phyloP scores from a whole-genome alignment of 2,113 vertebrate genomes.

The Pao palembangensis region DNA sequence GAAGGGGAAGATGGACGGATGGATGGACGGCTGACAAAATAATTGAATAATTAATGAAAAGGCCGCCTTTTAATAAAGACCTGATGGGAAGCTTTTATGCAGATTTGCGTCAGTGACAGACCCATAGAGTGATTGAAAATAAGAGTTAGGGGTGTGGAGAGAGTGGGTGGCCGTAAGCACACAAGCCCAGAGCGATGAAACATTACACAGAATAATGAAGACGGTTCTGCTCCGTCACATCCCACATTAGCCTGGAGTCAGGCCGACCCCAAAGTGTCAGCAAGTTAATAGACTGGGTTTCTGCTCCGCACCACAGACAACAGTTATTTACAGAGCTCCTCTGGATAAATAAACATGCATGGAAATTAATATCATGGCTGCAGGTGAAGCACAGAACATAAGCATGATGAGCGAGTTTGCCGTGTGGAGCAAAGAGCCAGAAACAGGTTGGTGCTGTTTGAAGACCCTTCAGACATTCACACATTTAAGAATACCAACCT shows the following conservation, averaged over 20 bases:
- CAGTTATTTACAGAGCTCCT: slow-evolving; percentile 65
- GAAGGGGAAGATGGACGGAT: slow-evolving; percentile 30
- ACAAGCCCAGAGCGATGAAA: slow-evolving; percentile 73
- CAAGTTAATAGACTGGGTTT: slow-evolving; percentile 80
- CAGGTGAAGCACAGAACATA: slow-evolving; percentile 11
- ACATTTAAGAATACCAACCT: too few species aligned
- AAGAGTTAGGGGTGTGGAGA: slow-evolving; percentile 30
- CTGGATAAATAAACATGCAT: slow-evolving; percentile 61
- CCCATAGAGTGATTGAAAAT: slow-evolving; percentile 31
- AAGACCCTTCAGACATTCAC: too few species aligned
- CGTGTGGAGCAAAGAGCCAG: slow-evolving; percentile 1
- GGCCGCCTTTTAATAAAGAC: slow-evolving; percentile 17
- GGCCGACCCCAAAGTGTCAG: slow-evolving; percentile 81
- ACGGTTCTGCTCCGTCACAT: slow-evolving; percentile 82
- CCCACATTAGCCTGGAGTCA: slow-evolving; percentile 78
- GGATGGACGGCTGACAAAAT: slow-evolving; percentile 7
- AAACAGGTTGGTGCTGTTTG: not conserved
- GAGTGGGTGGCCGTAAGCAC: slow-evolving; percentile 54
- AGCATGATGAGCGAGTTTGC: slow-evolving; percentile 8
- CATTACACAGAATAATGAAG: slow-evolving; percentile 80
- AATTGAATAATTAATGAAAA: slow-evolving; percentile 36
- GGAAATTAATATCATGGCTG: slow-evolving; percentile 34
- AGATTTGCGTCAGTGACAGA: slow-evolving; percentile 16
- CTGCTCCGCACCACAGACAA: slow-evolving; percentile 56
- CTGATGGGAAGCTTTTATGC: slow-evolving; percentile 7